A percentile compares a stretch with the other conserved stretches of the same genome.
Evolutionary conservation across 1,140 invertebrate genomes (phyloP).

Genomic region (Drosophila melanogaster): Release_6_plus_ISO1_MT NT_033779.5:20080001-20080500

Average conservation of each 20-base stretch:
- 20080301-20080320: slow-evolving; percentile 20
- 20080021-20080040: slow-evolving; percentile 34
- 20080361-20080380: slow-evolving; percentile 28
- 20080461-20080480: slow-evolving; percentile 39
- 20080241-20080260: slow-evolving; percentile 42
- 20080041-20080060: slow-evolving; percentile 50
- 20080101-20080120: not conserved
- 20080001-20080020: slow-evolving; percentile 17
- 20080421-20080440: not conserved
- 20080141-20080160: not conserved
- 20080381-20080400: not conserved
- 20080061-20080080: slow-evolving; percentile 16
- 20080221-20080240: slow-evolving; percentile 32
- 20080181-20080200: slow-evolving; percentile 35
- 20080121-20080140: not conserved
- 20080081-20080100: not conserved
- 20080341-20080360: not conserved
- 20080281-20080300: slow-evolving; percentile 26
- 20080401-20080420: slow-evolving; percentile 9
- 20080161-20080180: slow-evolving; percentile 47
- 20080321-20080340: slow-evolving; percentile 34
- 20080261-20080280: slow-evolving; percentile 51
- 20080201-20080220: not conserved
- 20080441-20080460: slow-evolving; percentile 34
- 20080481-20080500: slow-evolving; percentile 40